These are phyloP conservation scores for Ceratina australensis DNA, from an alignment of 1,140 invertebrate genomes.

Conservation along the genomic window DNA sequence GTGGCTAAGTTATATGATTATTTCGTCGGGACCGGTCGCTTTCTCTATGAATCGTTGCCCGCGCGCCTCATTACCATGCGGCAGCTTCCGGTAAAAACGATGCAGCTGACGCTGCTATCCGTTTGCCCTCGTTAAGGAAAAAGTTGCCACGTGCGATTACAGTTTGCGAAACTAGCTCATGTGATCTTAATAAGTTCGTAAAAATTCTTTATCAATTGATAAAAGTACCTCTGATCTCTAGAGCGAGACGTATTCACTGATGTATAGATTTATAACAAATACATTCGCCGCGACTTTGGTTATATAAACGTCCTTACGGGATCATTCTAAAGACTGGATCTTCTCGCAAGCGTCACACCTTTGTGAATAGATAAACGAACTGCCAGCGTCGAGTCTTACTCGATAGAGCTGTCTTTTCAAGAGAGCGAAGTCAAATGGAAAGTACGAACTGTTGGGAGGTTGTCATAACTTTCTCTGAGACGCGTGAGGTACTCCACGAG, in stretches of 20 bases:
- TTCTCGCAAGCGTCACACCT: not conserved
- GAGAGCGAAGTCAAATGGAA: constrained; percentile 3
- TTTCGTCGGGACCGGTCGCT: constrained; percentile 31
- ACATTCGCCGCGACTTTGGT: not conserved
- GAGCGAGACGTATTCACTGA: too few relatives aligned
- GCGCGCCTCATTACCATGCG: constrained; percentile 48
- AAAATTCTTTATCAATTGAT: too few relatives aligned
- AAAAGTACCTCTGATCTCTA: too few relatives aligned
- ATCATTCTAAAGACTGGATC: not conserved
- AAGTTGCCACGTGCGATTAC: not conserved
- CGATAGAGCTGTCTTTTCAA: not conserved
- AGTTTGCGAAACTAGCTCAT: constrained; percentile 37
- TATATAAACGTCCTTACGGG: too few relatives aligned
- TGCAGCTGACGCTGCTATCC: constrained; percentile 49
- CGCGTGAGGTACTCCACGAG: too few relatives aligned
- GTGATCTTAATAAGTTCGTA: constrained; percentile 1
- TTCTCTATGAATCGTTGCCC: constrained; percentile 46
- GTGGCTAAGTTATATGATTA: constrained; percentile 26
- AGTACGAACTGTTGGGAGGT: not conserved
- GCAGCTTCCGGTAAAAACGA: constrained; percentile 43
- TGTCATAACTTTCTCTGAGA: not conserved
- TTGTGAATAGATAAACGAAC: not conserved
- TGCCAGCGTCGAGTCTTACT: not conserved
- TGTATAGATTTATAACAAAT: not conserved
- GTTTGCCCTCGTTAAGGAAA: not conserved